Percentiles rank a stretch among this genome's conserved stretches.
These are phyloP conservation scores for Drosophila parvula DNA, from an alignment of 1,140 invertebrate species.

Conservation along the genomic window DNA sequence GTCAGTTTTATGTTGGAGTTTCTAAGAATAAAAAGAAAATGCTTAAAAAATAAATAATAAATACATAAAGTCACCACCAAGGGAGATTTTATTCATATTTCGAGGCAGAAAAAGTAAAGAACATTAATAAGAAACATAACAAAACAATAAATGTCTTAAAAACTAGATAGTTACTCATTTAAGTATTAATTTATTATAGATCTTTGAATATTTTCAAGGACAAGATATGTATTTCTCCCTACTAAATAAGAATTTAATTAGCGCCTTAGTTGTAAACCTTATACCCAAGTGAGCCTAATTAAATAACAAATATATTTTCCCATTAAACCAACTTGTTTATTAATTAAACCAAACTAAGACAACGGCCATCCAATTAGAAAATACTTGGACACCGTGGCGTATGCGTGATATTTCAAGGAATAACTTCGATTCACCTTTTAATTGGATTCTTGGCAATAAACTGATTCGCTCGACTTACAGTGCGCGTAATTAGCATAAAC, in stretches of 20 bases:
- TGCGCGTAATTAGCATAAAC: constrained; percentile 73
- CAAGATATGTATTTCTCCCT: no score
- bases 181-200: neutral
- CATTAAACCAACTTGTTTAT: neutral
- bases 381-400: constrained; percentile 4
- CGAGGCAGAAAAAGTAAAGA: neutral
- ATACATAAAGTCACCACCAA: neutral
- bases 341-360: constrained; percentile 9
- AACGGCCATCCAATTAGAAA: constrained; percentile 20
- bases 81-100: neutral
- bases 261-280: neutral
- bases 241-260: neutral
- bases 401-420: constrained; percentile 47
- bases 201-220: neutral
- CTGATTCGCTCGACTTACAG: constrained; percentile 46
- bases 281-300: neutral
- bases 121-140: neutral
- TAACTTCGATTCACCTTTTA: constrained; percentile 35
- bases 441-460: constrained; percentile 53
- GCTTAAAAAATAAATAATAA: neutral
- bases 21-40: neutral
- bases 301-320: neutral
- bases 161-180: no score
- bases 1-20: constrained; percentile 25
- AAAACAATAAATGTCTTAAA: no score